A percentile compares a stretch with the other conserved stretches of the same genome.
phyloP scores from a whole-genome alignment of 2,113 vertebrate genomes.

The Chrysemys picta region DNA sequence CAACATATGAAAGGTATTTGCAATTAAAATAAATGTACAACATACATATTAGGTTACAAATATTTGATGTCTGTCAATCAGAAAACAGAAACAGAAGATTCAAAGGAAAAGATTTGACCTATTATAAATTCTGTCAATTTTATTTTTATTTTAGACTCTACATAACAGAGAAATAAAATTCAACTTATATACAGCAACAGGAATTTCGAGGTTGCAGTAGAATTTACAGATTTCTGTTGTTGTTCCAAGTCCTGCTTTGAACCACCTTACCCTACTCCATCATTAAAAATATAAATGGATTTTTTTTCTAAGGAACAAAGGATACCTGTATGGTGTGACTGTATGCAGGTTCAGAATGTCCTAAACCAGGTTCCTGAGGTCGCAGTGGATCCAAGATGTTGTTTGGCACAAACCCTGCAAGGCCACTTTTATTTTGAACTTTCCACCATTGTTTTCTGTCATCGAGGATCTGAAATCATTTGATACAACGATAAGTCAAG shows the following conservation, averaged over 20 bases:
- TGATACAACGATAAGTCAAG: background rate
- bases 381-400: constrained; percentile 92
- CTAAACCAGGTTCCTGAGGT: constrained; percentile 77
- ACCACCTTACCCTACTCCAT: background rate
- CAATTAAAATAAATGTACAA: constrained; percentile 63
- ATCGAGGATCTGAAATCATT: constrained; percentile 87
- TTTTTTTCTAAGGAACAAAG: background rate
- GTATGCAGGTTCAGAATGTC: constrained; percentile 86
- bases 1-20: constrained; percentile 65
- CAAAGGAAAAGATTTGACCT: background rate
- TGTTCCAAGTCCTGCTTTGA: background rate
- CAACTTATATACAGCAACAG: background rate
- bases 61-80: background rate
- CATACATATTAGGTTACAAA: background rate
- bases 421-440: constrained; percentile 87
- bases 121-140: background rate
- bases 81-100: background rate
- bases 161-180: background rate
- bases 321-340: constrained; percentile 94
- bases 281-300: background rate
- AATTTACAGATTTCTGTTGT: background rate
- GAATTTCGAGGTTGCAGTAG: rapidly evolving
- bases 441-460: constrained; percentile 99
- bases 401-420: constrained; percentile 95
- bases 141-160: background rate